Base-by-base conservation (phyloP, 2,797 vertebrate genomes). In the Oreochromis grahami region DNA sequence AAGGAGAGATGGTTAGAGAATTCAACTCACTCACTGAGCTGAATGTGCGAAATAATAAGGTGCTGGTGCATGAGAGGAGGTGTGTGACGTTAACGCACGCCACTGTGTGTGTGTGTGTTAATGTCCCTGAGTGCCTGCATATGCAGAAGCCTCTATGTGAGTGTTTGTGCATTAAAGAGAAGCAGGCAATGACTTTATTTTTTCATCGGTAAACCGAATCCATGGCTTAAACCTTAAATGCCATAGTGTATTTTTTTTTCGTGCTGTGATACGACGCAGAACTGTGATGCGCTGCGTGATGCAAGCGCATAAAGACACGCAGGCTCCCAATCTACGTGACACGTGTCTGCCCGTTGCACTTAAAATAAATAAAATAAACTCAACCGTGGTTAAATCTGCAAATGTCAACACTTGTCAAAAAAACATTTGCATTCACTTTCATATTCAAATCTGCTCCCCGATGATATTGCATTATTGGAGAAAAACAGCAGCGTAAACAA, bases 391-490 rank as follows among this genome's bases (percentile, higher is more conserved):
- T 86, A 63, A 80, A 81, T 88, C 81, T 58, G 65, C 80, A 87
- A 88, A 90, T 88, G 84, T 92, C 85, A 90, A 87, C 76, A 85
- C 55, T 77, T 88, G 81, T 56, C 82, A 84, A 85, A 68, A 63
- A 83, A 82, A 24, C n/a, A 91, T 92, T 90, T 83, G 85, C 91
- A 91, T 92, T 87, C 43, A 41, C 83, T 88, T 93, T 93, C 84
- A 87, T 91, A 88, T 92, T 94, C 84, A 87, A 87, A 88, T 87
- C 29, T 38, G 56, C 60, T 90, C 70, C 74, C 82, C 79, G 36
- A 76, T 87, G 80, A 74, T 82, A 48, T 85, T 84, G 38, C n/a
- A 56, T 82, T 84, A 72, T 82, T 89, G 80, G 78, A 82, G 56
- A 78, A 87, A 82, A 86, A 82, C 74, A 53, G 55, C 41, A 17